Percentiles rank a stretch among this genome's conserved stretches.
These are phyloP conservation scores for Python bivittatus DNA, from an alignment of 2,113 vertebrate genomes.

Conservation along the genomic window DNA sequence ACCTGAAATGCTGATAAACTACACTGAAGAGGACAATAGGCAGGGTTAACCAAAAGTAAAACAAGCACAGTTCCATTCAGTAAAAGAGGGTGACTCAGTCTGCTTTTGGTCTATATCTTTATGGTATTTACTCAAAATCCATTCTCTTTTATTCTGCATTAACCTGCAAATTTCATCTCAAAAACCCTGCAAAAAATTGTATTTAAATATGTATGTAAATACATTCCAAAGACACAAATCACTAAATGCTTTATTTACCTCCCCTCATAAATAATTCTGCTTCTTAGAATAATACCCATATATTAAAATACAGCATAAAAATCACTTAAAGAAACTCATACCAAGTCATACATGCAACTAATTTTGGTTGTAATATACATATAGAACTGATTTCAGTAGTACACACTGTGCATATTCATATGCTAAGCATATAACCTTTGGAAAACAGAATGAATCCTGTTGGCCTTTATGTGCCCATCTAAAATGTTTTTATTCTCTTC, in stretches of 20 bases:
- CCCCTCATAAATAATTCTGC: not conserved
- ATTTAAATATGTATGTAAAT: not conserved
- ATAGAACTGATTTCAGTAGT: not conserved
- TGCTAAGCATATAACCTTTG: not conserved
- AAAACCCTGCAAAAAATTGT: not conserved
- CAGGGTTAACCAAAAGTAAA: not conserved
- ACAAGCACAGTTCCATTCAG: not conserved
- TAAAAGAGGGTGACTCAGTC: not conserved
- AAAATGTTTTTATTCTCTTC: not conserved
- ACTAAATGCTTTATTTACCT: not conserved
- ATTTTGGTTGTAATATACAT: not conserved
- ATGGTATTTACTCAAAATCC: not conserved
- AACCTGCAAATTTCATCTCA: not conserved
- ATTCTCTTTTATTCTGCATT: not conserved
- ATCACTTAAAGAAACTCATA: not conserved
- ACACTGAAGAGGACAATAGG: not conserved
- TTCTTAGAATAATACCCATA: not conserved
- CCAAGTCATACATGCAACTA: not conserved
- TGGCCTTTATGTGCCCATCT: not conserved
- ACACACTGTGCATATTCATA: not conserved
- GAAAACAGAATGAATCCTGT: not conserved
- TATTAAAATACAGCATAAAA: not conserved
- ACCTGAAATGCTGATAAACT: not conserved
- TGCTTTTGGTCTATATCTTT: not conserved
- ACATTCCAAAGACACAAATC: not conserved